phyloP scores from a whole-genome alignment of 1,140 invertebrate genomes.

The Trachelipus rathkii region DNA sequence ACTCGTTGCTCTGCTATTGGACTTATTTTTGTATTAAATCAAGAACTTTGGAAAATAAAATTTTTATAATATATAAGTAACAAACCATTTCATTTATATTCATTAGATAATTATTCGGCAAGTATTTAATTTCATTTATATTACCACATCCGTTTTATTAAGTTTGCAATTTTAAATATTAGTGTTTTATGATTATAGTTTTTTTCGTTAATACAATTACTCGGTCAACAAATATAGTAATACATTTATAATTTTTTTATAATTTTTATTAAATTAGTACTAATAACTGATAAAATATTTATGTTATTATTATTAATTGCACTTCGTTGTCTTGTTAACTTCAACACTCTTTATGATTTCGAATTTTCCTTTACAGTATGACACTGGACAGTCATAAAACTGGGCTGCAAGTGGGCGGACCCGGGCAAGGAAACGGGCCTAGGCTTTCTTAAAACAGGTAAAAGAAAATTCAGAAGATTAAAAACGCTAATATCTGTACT shows the following conservation, averaged over 20 bases:
- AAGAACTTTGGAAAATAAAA: no score
- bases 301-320: background rate
- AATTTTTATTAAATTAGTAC: background rate
- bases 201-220: no score
- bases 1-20: no score
- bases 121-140: no score
- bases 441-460: constrained; percentile 61
- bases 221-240: no score
- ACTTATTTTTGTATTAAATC: no score
- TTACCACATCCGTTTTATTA: no score
- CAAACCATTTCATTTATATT: no score
- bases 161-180: no score
- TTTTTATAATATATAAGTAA: no score
- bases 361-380: constrained; percentile 57
- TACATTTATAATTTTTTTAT: background rate
- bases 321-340: background rate
- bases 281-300: background rate
- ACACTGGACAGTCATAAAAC: constrained; percentile 81
- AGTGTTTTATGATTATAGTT: no score
- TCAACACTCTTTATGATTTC: background rate
- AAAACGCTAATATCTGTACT: background rate
- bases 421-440: constrained; percentile 85
- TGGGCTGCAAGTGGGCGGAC: constrained; percentile 90
- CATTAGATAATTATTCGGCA: no score
- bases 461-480: constrained; percentile 49